Evolutionary conservation across 2,888 invertebrate genomes (phyloP), one percentile per base, ranked within the genome.

Genomic region (Calliopum simillimum): DNA sequence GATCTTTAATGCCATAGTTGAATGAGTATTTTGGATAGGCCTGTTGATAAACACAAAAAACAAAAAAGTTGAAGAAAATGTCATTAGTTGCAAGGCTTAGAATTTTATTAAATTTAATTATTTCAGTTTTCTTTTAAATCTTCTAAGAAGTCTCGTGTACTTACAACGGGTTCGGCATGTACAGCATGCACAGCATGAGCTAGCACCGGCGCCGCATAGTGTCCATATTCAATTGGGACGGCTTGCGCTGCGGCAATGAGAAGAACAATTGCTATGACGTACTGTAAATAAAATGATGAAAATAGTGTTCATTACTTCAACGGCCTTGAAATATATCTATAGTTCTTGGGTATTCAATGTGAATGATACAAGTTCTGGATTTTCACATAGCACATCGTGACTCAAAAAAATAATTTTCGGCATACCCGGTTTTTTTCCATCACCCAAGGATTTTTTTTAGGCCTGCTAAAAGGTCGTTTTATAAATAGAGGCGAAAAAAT

Each of bases 21-120:
- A 91, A 91, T 6, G 90, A 88, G 81, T 92, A 92, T 82, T 90
- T 91, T 73, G 92, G 92, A 83, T 91, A 91, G 8, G 91, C 88
- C 91, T 91, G 80, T 77, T n/a, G n/a, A n/a, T n/a, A n/a, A n/a
- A n/a, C n/a, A n/a, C n/a, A n/a, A n/a, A n/a, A n/a, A n/a, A 5
- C 33, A 49, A 16, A 13, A 49, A 1, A 49, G 51, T 49, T 49
- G 8, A n/a, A n/a, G 1, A 49, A 49, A 49, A 16, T 49, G 19
- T 49, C 8, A 49, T 16, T 6, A 13, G 19, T n/a, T 49, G 11
- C 5, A 41, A 62, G 43, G 47, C 5, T 25, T 16, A n/a, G n/a
- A 46, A 25, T 19, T 6, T 8, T 51, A 51, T 13, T 12, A 14
- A 51, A 19, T 8, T 21, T 21, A 14, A n/a, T 11, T 19, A 12